phyloP scores from a whole-genome alignment of 2,797 vertebrate genomes.

The Enteromius fasciolatus region DNA sequence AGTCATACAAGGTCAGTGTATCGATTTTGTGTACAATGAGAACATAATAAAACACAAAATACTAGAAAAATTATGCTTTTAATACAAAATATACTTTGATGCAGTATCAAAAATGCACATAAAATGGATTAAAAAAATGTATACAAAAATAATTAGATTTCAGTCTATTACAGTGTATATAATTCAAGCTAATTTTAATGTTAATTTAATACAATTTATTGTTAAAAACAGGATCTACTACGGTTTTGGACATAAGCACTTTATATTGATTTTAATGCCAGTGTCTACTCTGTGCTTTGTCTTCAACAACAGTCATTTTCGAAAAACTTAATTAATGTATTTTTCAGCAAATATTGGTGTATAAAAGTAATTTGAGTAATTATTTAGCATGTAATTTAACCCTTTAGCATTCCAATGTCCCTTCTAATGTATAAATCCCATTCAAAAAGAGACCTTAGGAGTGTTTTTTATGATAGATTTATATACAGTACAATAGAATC shows the following conservation, averaged over 20 bases:
- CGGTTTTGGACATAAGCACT: background rate
- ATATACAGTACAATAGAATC: background rate
- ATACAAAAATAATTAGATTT: background rate
- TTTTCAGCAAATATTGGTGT: background rate
- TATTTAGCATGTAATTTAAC: background rate
- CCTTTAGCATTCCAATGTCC: too few species aligned
- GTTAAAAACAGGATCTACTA: background rate
- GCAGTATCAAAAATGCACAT: background rate
- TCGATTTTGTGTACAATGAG: background rate
- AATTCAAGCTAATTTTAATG: background rate
- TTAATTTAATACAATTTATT: background rate
- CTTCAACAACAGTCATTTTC: background rate
- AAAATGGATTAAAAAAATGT: background rate
- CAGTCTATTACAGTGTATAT: background rate
- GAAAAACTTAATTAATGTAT: background rate
- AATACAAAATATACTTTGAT: background rate
- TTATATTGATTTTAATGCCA: background rate
- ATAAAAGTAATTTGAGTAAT: background rate
- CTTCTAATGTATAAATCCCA: background rate
- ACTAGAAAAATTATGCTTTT: background rate
- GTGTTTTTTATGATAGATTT: background rate
- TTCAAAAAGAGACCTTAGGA: too few species aligned
- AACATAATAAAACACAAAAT: background rate
- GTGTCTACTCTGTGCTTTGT: background rate
- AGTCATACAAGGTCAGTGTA: background rate